These are phyloP conservation scores for Cyprinodon tularosa DNA, from an alignment of 2,113 vertebrate species.

Conservation along the genomic window DNA sequence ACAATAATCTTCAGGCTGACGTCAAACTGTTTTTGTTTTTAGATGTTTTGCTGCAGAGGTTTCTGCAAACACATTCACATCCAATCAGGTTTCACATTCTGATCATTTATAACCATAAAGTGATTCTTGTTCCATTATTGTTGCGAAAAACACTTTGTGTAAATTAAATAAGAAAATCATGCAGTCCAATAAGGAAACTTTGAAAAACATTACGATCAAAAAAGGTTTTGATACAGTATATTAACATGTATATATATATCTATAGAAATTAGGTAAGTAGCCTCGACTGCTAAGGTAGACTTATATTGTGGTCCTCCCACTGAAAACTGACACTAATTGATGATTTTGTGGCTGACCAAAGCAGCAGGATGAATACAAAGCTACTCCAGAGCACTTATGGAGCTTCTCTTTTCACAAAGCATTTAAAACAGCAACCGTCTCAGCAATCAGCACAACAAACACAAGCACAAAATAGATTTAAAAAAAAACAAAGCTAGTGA, in stretches of 20 bases:
- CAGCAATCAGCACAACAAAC: not conserved
- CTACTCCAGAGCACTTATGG: not conserved
- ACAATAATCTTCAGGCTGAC: not conserved
- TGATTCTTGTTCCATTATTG: not conserved
- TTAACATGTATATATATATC: no score
- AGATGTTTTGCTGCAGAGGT: not conserved
- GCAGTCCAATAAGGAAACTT: no score
- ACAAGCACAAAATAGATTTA: not conserved
- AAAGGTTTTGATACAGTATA: no score
- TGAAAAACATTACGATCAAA: no score
- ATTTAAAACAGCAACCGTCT: not conserved
- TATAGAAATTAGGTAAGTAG: not conserved
- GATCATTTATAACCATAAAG: not conserved
- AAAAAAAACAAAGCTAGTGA: not conserved
- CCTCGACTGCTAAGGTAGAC: not conserved
- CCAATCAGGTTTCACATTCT: not conserved
- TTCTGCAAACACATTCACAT: not conserved
- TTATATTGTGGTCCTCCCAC: not conserved
- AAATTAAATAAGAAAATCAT: not conserved
- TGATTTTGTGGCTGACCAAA: not conserved
- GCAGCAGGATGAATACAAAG: not conserved
- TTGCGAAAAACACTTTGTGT: not conserved
- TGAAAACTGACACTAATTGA: not conserved
- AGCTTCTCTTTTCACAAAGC: not conserved
- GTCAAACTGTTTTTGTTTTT: not conserved